Percentiles rank a stretch among this genome's conserved stretches.
phyloP scores from a whole-genome alignment of 2,888 invertebrate genomes.

The Isotomurus palustris region DNA sequence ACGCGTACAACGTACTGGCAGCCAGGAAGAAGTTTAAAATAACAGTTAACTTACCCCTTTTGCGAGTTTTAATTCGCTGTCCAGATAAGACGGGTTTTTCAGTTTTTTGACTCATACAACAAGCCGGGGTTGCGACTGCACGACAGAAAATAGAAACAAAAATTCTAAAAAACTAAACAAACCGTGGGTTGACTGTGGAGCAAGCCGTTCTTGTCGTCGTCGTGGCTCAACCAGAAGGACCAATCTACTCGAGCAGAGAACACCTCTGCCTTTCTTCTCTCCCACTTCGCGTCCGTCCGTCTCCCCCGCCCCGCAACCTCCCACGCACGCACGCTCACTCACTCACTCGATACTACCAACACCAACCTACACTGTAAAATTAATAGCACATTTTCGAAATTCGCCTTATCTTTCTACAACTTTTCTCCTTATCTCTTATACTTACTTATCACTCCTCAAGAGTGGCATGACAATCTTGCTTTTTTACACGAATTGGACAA shows the following conservation, averaged over 20 bases:
- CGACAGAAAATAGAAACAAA: not conserved
- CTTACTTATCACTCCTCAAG: too few relatives aligned
- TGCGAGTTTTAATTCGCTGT: conserved; percentile 99
- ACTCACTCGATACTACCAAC: too few relatives aligned
- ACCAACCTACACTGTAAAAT: too few relatives aligned
- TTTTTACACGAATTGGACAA: too few relatives aligned
- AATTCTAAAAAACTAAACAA: conserved; percentile 6
- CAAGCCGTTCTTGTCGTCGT: conserved; percentile 5
- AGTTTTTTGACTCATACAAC: conserved; percentile 99
- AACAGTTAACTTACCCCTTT: conserved; percentile 85
- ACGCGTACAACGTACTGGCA: too few relatives aligned
- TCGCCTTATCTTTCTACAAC: not conserved
- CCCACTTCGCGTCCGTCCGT: not conserved
- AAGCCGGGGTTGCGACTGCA: conserved; percentile 34
- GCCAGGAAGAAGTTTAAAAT: too few relatives aligned
- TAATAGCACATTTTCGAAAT: too few relatives aligned
- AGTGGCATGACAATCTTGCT: too few relatives aligned
- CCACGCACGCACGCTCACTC: not conserved
- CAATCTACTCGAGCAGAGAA: not conserved
- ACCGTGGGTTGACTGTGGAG: not conserved
- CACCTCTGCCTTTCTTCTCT: not conserved
- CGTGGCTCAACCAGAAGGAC: conserved; percentile 1
- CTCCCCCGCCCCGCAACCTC: not conserved
- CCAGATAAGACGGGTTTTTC: conserved; percentile 99
- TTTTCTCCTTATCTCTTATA: not conserved